Percentiles rank a stretch among this genome's conserved stretches.
phyloP scores from a whole-genome alignment of 2,113 vertebrate genomes.

The Bubalus kerabau region DNA sequence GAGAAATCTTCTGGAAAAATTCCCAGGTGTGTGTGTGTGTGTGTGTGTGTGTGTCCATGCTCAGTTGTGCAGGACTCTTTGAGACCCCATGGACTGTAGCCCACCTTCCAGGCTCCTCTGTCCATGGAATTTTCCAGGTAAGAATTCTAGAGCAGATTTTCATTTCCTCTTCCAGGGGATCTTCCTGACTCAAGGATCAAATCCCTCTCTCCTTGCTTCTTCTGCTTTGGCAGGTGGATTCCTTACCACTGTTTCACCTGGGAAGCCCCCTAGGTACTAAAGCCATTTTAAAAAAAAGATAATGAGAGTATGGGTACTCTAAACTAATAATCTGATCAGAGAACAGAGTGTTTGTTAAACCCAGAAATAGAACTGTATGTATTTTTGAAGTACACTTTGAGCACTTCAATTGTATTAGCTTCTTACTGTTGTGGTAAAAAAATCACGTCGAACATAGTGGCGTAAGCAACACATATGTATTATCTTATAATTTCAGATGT shows the following conservation, averaged over 20 bases:
- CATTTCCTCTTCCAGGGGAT: neutral
- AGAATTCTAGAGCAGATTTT: neutral
- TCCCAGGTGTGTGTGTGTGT: accelerated
- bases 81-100: accelerated
- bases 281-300: neutral
- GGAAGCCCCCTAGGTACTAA: neutral
- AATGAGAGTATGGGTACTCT: accelerated
- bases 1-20: neutral
- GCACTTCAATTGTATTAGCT: neutral
- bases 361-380: neutral
- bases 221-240: neutral
- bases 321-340: neutral
- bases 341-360: neutral
- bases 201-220: neutral
- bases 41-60: neutral
- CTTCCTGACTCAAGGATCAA: neutral
- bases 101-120: neutral
- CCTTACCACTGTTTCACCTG: neutral
- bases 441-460: neutral
- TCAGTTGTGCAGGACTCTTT: neutral
- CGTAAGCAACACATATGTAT: neutral
- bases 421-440: neutral
- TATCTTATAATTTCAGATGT: neutral
- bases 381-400: neutral
- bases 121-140: neutral